Percentiles rank a stretch among this genome's conserved stretches.
phyloP scores from a whole-genome alignment of 2,888 invertebrate species.

The Furcula furcula region DNA sequence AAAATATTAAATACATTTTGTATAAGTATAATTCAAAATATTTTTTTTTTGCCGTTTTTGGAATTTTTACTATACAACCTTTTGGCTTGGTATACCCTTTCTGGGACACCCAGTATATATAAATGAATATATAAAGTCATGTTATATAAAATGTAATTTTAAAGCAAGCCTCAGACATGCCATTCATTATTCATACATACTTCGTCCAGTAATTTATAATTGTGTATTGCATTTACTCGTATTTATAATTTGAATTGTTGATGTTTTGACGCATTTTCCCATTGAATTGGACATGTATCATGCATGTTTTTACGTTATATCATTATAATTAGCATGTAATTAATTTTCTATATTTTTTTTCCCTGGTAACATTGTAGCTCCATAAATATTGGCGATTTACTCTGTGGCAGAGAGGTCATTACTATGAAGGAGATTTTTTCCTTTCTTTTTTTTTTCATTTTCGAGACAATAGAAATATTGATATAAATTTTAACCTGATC shows the following conservation, averaged over 20 bases:
- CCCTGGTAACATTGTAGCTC: conserved; percentile 10
- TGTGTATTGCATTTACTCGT: not conserved
- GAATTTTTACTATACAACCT: too few species aligned
- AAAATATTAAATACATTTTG: too few species aligned
- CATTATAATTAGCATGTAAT: not conserved
- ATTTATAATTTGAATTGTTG: conserved; percentile 10
- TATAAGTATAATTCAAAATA: too few species aligned
- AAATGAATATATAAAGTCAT: too few species aligned
- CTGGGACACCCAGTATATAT: too few species aligned
- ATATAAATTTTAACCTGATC: too few species aligned
- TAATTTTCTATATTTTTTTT: not conserved
- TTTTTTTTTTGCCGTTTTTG: too few species aligned
- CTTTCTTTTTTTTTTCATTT: conserved; percentile 2
- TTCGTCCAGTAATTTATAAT: not conserved
- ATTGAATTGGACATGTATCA: not conserved
- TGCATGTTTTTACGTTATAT: conserved; percentile 15
- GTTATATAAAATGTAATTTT: too few species aligned
- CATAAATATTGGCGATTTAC: conserved; percentile 19
- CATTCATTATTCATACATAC: not conserved
- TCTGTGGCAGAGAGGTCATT: conserved; percentile 8
- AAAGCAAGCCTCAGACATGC: too few species aligned
- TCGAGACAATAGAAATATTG: too few species aligned
- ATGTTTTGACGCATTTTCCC: conserved; percentile 21
- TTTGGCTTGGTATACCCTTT: too few species aligned
- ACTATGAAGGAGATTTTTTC: too few species aligned